Evolutionary conservation across 2,113 vertebrate genomes (phyloP).

Genomic region (Hydropotes inermis): DNA sequence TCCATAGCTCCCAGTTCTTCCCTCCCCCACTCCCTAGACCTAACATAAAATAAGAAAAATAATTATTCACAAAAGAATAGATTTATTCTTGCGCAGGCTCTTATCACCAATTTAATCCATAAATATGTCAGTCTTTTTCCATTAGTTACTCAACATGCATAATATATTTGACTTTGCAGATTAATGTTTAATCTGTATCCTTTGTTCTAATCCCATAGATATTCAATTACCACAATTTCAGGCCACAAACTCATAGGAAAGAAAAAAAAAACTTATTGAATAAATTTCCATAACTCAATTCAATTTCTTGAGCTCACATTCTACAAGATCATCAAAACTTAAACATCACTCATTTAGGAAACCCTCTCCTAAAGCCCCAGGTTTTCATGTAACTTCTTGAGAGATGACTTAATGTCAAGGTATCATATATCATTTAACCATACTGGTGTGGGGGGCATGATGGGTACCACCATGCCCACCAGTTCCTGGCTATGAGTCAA

Average conservation of each 20-base stretch:
- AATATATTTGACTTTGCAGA: not conserved
- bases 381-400: not conserved
- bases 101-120: not conserved
- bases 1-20: not conserved
- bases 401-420: not conserved
- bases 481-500: not conserved
- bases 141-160: not conserved
- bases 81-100: not conserved
- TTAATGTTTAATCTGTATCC: not conserved
- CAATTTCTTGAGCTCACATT: not conserved
- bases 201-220: not conserved
- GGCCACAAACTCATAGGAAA: not conserved
- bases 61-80: not conserved
- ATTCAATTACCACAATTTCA: not conserved
- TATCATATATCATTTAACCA: not conserved
- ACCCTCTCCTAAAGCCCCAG: not conserved
- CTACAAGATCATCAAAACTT: not conserved
- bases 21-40: not conserved
- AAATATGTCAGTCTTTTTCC: not conserved
- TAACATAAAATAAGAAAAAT: not conserved
- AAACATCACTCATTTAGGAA: not conserved
- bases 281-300: not conserved
- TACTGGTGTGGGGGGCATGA: not conserved
- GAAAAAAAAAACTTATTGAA: not conserved
- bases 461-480: not conserved